Base-by-base conservation (phyloP, 2,797 vertebrate species). In the Streptopelia turtur region DNA sequence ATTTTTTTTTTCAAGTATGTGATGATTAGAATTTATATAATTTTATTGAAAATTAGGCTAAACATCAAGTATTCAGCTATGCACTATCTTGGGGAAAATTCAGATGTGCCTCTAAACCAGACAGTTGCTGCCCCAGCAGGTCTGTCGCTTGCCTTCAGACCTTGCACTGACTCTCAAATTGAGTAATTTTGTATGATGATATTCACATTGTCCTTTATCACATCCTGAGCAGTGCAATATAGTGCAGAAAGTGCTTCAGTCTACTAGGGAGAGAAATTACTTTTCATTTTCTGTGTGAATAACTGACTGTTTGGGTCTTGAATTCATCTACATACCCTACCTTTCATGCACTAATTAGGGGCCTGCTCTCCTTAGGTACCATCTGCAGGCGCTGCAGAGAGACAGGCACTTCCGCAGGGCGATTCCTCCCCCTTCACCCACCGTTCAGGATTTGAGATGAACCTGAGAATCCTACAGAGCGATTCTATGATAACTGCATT, bases 251-350 rank as follows among this genome's bases (percentile, higher is more conserved):
- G 30, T 21, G 50, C 50, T 86, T 93, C 77, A 24, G 72, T 52
- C 47, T 90, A 76, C 57, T 52, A 47, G 16, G 33, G 47, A 86
- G 55, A 88, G 45, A 93, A 93, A 95, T 79, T 78, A 22, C 37
- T 88, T 91, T 24, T 76, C 27, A 69, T 95, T 89, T 91, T 93
- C 41, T 90, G 3, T 76, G 35, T 61, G 63, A 91, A 79, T 75
- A 86, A 47, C 17, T 59, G 84, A 59, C 69, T 70, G 14, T 53
- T 87, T 91, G 74, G 56, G 75, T 74, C n/a, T 55, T 43, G 64
- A 94, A 87, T 85, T 89, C 13, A 93, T 60, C 55, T 77, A 47
- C 63, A 56, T 70, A 39, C 27, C 45, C 81, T 41, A 50, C 9
- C 16, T 79, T 86, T 90, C 2, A 6, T 65, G 27, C 0, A 1